Evolutionary conservation across 2,113 vertebrate species (phyloP).

Genomic region (Acinonyx jubatus): DNA sequence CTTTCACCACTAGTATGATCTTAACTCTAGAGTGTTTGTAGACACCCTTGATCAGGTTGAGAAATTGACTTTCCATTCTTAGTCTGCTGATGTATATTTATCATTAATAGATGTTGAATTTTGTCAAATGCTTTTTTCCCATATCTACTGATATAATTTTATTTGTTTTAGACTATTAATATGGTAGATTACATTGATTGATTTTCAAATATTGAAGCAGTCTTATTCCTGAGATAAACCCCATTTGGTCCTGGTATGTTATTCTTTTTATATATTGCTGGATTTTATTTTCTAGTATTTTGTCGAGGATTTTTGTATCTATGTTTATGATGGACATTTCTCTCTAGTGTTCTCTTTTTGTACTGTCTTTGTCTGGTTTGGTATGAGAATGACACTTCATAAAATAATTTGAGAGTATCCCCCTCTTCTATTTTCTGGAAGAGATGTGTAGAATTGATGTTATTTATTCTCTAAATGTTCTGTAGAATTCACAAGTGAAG

Average conservation of each 20-base stretch:
- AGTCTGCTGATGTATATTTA: neutral
- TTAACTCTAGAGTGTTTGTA: slow-evolving; percentile 17
- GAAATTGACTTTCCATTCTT: neutral
- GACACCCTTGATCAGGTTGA: neutral
- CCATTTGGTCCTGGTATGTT: neutral
- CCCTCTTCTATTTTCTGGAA: neutral
- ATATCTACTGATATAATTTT: neutral
- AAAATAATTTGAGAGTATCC: neutral
- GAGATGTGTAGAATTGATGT: neutral
- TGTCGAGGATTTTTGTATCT: neutral
- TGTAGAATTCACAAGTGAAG: neutral
- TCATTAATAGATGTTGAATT: neutral
- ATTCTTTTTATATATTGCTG: neutral
- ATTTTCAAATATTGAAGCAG: neutral
- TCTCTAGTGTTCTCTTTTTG: neutral
- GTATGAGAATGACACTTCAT: neutral
- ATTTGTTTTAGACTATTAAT: neutral
- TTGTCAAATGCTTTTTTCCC: neutral
- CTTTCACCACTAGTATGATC: neutral
- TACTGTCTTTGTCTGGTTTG: neutral
- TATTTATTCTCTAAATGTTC: slow-evolving; percentile 28
- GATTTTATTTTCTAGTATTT: neutral
- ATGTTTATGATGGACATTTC: neutral
- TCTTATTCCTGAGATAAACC: neutral
- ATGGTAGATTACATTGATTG: neutral